Conservation (phyloP, 2,113 vertebrate species). For the Hippocampus comes region DNA sequence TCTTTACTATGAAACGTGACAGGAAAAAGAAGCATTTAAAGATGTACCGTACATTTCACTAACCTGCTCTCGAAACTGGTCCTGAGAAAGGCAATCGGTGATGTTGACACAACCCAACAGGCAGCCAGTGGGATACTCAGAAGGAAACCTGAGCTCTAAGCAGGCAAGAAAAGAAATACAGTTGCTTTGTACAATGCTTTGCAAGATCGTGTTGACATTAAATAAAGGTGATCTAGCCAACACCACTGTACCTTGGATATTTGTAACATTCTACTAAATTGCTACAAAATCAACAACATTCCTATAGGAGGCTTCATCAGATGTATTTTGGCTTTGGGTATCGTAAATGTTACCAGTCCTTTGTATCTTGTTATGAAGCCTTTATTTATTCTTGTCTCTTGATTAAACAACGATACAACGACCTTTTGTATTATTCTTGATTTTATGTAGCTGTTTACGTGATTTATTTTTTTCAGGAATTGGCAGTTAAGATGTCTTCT, state of each 20-base stretch:
- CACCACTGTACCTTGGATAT: neutral
- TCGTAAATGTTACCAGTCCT: neutral
- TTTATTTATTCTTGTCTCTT: neutral
- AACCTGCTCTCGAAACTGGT: constrained; percentile 90
- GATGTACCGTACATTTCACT: constrained; percentile 38
- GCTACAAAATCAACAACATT: neutral
- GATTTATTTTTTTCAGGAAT: too few species aligned
- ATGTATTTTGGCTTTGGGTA: neutral
- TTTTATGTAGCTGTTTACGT: too few species aligned
- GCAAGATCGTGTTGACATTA: neutral
- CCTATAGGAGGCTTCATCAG: neutral
- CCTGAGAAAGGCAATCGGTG: constrained; percentile 86
- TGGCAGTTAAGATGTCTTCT: too few species aligned
- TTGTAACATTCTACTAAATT: neutral
- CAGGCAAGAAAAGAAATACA: constrained; percentile 36
- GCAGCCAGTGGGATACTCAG: constrained; percentile 88
- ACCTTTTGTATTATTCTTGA: too few species aligned
- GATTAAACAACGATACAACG: too few species aligned
- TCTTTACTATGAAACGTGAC: neutral
- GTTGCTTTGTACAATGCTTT: neutral
- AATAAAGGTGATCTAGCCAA: neutral
- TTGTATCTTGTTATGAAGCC: neutral
- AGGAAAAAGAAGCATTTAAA: neutral
- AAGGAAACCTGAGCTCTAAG: constrained; percentile 84
- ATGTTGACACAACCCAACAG: constrained; percentile 88